These are phyloP conservation scores for Falco novaeseelandiae DNA, from an alignment of 2,797 vertebrate species.

Conservation along the genomic window DNA sequence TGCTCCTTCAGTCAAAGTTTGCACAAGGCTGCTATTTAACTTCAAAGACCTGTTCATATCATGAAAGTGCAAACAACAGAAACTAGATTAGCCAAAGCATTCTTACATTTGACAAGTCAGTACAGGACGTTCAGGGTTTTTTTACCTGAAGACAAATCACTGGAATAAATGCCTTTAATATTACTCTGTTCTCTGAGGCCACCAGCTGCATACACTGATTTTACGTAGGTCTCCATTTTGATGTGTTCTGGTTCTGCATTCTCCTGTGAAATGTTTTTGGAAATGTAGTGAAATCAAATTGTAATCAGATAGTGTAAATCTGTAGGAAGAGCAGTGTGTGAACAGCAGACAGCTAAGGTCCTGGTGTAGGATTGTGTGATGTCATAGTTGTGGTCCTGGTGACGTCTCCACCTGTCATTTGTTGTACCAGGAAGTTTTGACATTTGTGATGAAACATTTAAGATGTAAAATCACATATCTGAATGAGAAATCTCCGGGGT, in stretches of 20 bases:
- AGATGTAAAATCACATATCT: background rate
- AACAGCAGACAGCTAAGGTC: background rate
- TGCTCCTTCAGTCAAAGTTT: background rate
- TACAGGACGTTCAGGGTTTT: background rate
- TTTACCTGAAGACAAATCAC: background rate
- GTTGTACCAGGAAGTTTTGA: background rate
- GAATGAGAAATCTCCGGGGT: background rate
- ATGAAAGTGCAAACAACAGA: background rate
- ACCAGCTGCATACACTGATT: background rate
- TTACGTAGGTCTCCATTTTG: background rate
- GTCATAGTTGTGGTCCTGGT: background rate
- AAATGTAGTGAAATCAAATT: background rate
- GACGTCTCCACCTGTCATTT: background rate
- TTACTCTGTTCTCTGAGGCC: background rate
- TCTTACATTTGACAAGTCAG: background rate
- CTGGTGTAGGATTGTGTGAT: rapidly evolving
- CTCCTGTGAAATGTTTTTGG: background rate
- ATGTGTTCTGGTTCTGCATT: background rate
- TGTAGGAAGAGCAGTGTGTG: background rate
- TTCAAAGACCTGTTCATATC: background rate
- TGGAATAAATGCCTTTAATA: background rate
- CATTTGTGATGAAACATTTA: background rate
- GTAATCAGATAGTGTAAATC: background rate
- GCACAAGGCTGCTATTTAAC: background rate
- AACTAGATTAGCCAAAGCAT: background rate